Base-by-base conservation (phyloP, 2,113 vertebrate genomes). In the Theristicus caerulescens region DNA sequence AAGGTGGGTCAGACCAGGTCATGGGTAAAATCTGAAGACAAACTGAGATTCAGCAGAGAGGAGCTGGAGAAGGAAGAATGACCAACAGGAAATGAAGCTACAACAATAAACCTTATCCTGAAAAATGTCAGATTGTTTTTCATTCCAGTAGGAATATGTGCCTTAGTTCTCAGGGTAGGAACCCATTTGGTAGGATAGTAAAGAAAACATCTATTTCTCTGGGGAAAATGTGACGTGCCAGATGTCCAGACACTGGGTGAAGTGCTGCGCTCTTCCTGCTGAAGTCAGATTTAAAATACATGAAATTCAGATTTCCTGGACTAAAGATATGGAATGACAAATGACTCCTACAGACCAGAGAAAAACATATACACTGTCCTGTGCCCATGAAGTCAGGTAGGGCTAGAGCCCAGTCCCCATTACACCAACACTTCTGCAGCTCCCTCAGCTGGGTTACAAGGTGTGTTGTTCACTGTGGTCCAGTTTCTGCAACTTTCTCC, bases 41-140 rank as follows among this genome's bases (percentile, higher is more conserved):
- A 54, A 85, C 79, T 57, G 87, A 82, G 71, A 72, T 69, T 82
- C 40, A 72, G 57, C 0, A 0, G 89, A 78, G 59, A 38, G 82
- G 22, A 91, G 57, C 0, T 89, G 52, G 51, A 82, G 74, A 72
- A 90, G 82, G 74, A 82, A 80, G 78, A 85, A 88, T 27, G 82
- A 91, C 82, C 78, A 73, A 88, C 92, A 96, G 96, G 96, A 97
- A 96, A 96, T 96, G 92, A 96, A 95, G 90, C 54, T 85, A 27
- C 82, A 93, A 85, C 84, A 96, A 85, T 73, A 96, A 96, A 96
- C 82, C 21, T 82, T 82, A 64, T 82, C 66, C 96, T 94, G 93
- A 96, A 94, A 96, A 94, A 96, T 73, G 84, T 65, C 86, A 89
- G 89, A 96, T 84, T 96, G 96, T 94, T 96, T 94, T 96, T 90